phyloP scores from a whole-genome alignment of 2,113 vertebrate species.

The Malaclemys terrapin region DNA sequence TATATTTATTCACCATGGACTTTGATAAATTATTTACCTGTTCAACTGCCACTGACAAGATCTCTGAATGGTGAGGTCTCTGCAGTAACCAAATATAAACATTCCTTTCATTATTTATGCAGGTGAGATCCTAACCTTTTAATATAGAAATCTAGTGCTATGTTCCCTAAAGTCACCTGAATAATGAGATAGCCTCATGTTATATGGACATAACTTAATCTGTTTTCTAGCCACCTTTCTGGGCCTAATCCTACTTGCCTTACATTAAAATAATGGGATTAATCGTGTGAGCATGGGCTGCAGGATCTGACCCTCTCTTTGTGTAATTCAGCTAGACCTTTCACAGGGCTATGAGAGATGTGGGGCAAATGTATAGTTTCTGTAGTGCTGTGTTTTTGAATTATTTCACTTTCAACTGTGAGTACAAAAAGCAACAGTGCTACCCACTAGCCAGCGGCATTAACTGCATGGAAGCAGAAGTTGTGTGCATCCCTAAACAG shows the following conservation, averaged over 20 bases:
- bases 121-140: constrained; percentile 68
- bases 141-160: constrained; percentile 55
- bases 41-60: constrained; percentile 77
- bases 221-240: not conserved
- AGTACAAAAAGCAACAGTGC: not conserved
- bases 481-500: not conserved
- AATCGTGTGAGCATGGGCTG: not conserved
- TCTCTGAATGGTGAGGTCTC: constrained; percentile 70
- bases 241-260: not conserved
- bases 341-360: not conserved
- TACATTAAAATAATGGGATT: not conserved
- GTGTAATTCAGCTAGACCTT: not conserved
- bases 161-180: constrained; percentile 64
- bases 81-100: constrained; percentile 77
- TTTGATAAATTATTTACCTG: constrained; percentile 84
- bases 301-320: rapidly evolving
- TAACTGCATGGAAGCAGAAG: constrained; percentile 20
- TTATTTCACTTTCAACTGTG: not conserved
- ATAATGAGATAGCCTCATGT: constrained; percentile 43
- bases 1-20: constrained; percentile 78
- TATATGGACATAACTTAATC: constrained; percentile 15
- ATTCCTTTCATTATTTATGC: constrained; percentile 60
- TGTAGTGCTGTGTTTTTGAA: rapidly evolving
- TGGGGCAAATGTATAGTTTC: not conserved
- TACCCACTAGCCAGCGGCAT: rapidly evolving